Base-by-base conservation (phyloP, 2,113 vertebrate species). In the Pangasianodon gigas region DNA sequence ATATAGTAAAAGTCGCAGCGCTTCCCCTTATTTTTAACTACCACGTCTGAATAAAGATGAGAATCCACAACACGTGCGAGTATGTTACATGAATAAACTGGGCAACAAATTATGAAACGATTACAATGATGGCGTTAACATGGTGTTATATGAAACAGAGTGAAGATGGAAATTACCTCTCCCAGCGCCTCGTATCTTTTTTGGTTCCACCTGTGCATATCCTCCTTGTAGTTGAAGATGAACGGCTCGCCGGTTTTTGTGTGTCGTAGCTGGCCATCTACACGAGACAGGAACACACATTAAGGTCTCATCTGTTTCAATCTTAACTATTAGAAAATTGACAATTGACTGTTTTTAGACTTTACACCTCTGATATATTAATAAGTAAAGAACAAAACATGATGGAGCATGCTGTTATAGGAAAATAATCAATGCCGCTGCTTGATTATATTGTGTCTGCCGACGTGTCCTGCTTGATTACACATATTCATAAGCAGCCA, bases 131-230 rank as follows among this genome's bases (percentile, higher is more conserved):
- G 26, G 51, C 48, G 11, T 10, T 1, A 62, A 77, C 46, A 13
- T 4, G 44, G 0, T 44, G 80, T 58, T 82, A 54, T 54, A 74
- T 41, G 44, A 84, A 44, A 69, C 46, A n/a, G 18, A 87, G 19
- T 13, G 88, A 62, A 85, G 71, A 62, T 74, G 71, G n/a, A 46
- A 51, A n/a, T 91, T 97, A 99, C 98, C 97, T 99, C 98, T 96
- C 98, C 98, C 32, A 99, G 97, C 88, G 98, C 98, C 94, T 99
- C 98, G 16, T 99, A 99, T 90, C 98, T 96, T 92, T 99, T 99
- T 93, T 99, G 98, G 93, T 99, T 99, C 98, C 98, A 99, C 90
- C 98, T 97, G 91, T 99, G 98, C 92, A 99, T 97, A 92, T 98
- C 98, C 95, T 99, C 98, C 89, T 97, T 97, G 91, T 96, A 98